phyloP scores from a whole-genome alignment of 1,140 invertebrate species.

The Neodiprion virginianus region DNA sequence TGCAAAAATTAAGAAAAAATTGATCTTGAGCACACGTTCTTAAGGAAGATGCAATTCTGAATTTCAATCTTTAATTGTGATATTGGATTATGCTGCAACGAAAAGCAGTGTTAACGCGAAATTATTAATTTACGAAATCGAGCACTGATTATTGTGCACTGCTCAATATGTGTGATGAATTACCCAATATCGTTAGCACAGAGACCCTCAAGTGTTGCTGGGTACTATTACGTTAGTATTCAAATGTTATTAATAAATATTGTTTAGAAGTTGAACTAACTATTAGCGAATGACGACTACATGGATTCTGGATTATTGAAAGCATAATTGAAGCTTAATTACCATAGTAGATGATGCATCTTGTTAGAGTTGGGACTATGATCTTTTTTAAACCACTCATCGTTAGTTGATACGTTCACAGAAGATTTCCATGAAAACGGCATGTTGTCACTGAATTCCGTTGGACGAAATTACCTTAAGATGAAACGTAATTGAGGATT shows the following conservation, averaged over 20 bases:
- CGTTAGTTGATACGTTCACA: no score
- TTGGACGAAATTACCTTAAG: no score
- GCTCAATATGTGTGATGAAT: constrained; percentile 22
- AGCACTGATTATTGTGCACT: background rate
- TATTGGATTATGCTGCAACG: background rate
- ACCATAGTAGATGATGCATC: no score
- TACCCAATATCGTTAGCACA: constrained; percentile 40
- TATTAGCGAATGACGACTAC: background rate
- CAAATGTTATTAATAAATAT: background rate
- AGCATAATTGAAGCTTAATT: background rate
- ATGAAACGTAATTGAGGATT: background rate
- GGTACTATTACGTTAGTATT: constrained; percentile 49
- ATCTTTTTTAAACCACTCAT: no score
- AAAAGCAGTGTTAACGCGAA: constrained; percentile 25
- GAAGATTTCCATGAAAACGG: no score
- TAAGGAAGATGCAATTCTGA: background rate
- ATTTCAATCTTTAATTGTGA: background rate
- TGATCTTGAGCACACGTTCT: background rate
- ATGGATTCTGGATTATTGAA: constrained; percentile 6
- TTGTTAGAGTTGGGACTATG: no score
- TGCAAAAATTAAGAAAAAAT: background rate
- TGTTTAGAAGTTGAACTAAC: background rate
- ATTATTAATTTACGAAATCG: constrained; percentile 3
- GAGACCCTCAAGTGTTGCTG: constrained; percentile 48
- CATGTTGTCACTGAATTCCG: no score